Evolutionary conservation across 1,140 invertebrate genomes (phyloP).

Genomic region (Hyles vespertilio): DNA sequence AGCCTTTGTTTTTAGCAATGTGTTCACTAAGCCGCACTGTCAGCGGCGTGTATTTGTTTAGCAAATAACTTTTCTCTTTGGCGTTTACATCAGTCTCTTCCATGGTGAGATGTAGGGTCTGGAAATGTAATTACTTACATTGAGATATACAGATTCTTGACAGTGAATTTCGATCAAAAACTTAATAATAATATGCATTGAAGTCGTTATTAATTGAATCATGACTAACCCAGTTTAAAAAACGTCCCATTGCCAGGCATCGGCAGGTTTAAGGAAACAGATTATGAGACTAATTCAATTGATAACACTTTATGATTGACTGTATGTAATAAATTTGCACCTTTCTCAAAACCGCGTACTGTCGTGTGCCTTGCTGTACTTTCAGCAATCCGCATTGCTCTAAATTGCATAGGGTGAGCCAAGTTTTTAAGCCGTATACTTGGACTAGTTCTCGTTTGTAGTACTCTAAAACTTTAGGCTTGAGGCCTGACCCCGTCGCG

Average conservation of each 20-base stretch:
- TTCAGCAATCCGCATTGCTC: conserved; percentile 91
- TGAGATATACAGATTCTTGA: too few species aligned
- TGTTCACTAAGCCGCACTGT: conserved; percentile 92
- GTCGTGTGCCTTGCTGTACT: conserved; percentile 81
- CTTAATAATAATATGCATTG: too few species aligned
- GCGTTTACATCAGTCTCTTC: conserved; percentile 91
- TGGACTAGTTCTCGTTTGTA: conserved; percentile 95
- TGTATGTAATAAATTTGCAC: conserved; percentile 36
- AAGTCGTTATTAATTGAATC: too few species aligned
- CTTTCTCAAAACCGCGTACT: conserved; percentile 84
- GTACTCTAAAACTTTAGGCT: conserved; percentile 91
- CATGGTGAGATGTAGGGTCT: conserved; percentile 88
- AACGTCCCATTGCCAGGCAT: too few species aligned
- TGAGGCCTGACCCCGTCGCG: conserved; percentile 90
- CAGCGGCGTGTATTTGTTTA: conserved; percentile 96
- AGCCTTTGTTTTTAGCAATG: conserved; percentile 88
- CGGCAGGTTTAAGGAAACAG: too few species aligned
- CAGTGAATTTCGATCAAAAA: too few species aligned
- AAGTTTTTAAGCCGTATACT: conserved; percentile 92
- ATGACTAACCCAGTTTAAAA: too few species aligned
- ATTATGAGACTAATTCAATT: too few species aligned
- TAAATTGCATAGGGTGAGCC: conserved; percentile 90
- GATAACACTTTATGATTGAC: too few species aligned
- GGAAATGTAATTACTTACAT: conserved; percentile 34
- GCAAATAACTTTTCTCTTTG: conserved; percentile 94